These are phyloP conservation scores for Tyrannus savana DNA, from an alignment of 2,113 vertebrate species.

Conservation along the genomic window DNA sequence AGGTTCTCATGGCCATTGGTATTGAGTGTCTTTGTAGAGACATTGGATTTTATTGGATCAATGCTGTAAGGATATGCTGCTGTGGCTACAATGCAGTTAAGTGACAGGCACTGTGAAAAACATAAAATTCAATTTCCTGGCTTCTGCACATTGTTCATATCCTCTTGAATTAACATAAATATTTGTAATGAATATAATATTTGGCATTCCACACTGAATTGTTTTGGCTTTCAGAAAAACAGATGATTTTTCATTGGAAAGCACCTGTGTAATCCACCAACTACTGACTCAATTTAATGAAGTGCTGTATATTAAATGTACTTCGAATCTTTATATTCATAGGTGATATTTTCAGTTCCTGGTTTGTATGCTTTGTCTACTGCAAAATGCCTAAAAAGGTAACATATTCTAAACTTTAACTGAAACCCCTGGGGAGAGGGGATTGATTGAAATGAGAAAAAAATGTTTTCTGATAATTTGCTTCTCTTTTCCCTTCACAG, in stretches of 20 bases:
- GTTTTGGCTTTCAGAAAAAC: conserved; percentile 35
- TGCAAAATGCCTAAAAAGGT: not conserved
- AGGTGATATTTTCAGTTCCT: not conserved
- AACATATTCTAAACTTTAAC: not conserved
- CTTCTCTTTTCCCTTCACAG: not conserved
- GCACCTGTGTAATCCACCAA: not conserved
- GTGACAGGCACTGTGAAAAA: conserved; percentile 43
- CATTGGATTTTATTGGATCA: not conserved
- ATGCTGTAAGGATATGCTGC: not conserved
- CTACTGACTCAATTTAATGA: conserved; percentile 17
- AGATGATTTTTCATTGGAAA: conserved; percentile 27
- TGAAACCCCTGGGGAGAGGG: rapidly evolving
- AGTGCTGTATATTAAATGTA: not conserved
- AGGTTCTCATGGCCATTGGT: not conserved
- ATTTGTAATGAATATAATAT: conserved; percentile 21
- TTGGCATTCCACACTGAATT: conserved; percentile 32
- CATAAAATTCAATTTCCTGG: not conserved
- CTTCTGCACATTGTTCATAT: conserved; percentile 8
- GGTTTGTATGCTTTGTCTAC: not conserved
- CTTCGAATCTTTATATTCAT: not conserved
- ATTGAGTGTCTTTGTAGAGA: not conserved
- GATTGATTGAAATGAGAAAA: not conserved
- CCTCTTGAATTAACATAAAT: conserved; percentile 42
- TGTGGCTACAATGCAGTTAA: not conserved
- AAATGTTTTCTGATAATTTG: not conserved